Base-by-base conservation (phyloP, 2,888 invertebrate species). In the Euplexia lucipara region DNA sequence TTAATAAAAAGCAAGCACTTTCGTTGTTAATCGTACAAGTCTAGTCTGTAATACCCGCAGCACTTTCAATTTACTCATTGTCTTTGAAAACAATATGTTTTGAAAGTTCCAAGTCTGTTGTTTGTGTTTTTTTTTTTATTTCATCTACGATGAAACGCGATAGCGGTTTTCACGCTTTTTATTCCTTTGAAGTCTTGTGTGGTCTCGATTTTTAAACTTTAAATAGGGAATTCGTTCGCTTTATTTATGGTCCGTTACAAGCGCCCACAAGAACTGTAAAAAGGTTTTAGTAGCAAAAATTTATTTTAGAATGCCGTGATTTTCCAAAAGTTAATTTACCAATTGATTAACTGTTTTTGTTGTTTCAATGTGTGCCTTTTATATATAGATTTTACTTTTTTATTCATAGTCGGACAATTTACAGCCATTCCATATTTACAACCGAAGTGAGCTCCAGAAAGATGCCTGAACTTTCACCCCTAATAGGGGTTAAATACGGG, bases 61-160 rank as follows among this genome's bases (percentile, higher is more conserved):
- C 78, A 80, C 84, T 88, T 88, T 86, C 85, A 86, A 88, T 88
- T 85, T 82, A 69, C 67, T 80, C 82, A 86, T 88, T 88, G 87
- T 88, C 85, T 86, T 83, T 82, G 78, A 73, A 79, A 85, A 87
- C 85, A 86, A 83, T 81, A 81, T 82, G 78, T 78, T 82, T 81
- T 82, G 83, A 83, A 85, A 84, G 81, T 75, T 71, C 52, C 44
- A 37, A 51, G 45, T 32, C 44, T 48, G 16, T 49, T 56, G 30
- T 59, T 35, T 47, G 41, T 65, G 42, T 22, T 48, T 65, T 34
- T 53, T 56, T 56, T 14, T 52, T 70, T 69, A 20, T 71, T 57
- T 44, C 10, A 53, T 32, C 32, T 26, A 32, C 22, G 22, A 34
- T 26, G 54, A n/a, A 51, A 37, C 12, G 14, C 16, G 58, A 70